phyloP scores from a whole-genome alignment of 2,113 vertebrate genomes.

The Solenodon paradoxus region DNA sequence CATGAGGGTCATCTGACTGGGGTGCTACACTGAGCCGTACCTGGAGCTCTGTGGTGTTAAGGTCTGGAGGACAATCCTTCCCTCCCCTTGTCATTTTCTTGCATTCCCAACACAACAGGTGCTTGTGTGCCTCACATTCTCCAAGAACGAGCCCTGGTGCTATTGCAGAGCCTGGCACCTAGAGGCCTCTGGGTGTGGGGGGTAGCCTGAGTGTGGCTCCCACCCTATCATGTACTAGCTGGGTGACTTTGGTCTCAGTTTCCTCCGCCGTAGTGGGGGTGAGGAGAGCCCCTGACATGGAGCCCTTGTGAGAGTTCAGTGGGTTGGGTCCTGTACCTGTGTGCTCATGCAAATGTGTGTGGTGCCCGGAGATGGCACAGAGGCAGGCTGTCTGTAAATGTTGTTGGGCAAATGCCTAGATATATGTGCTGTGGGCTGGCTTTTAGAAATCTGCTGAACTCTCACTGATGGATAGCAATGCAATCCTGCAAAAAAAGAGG shows the following conservation, averaged over 20 bases:
- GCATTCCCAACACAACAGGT: no score
- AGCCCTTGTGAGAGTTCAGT: background rate
- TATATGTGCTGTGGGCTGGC: background rate
- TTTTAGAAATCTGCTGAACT: background rate
- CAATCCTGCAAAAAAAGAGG: background rate
- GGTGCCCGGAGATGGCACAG: rapidly evolving
- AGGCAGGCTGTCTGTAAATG: background rate
- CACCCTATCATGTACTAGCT: background rate
- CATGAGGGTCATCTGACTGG: no score
- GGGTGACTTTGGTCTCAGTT: background rate
- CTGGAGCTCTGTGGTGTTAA: no score
- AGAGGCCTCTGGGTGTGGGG: background rate
- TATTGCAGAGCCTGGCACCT: background rate
- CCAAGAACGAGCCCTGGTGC: no score
- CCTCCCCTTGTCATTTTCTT: background rate
- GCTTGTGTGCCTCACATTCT: background rate
- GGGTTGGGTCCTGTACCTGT: background rate
- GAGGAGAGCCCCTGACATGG: no score
- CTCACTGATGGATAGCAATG: background rate
- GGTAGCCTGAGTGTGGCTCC: background rate
- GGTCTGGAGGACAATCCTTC: background rate
- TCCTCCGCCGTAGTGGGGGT: background rate
- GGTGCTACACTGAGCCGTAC: background rate
- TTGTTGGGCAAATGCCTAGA: background rate
- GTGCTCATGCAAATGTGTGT: background rate